A percentile compares a stretch with the other conserved stretches of the same genome.
Conservation (phyloP, 2,113 vertebrate genomes). For the Varanus komodoensis region DNA sequence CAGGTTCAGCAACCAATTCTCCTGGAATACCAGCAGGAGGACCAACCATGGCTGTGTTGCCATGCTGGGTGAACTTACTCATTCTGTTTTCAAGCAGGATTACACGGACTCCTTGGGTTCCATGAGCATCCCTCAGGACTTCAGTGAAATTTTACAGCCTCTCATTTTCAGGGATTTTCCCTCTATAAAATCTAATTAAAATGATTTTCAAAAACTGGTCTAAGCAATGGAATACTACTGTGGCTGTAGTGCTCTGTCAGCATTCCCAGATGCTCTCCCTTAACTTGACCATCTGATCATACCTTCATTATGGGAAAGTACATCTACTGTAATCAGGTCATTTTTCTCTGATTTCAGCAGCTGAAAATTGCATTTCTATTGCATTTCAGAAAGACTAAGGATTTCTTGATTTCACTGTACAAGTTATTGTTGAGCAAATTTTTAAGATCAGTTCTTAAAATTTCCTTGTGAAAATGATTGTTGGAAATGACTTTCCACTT, state of each 20-base stretch:
- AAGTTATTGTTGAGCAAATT: neutral
- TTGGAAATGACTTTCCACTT: neutral
- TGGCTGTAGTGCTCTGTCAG: neutral
- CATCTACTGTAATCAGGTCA: neutral
- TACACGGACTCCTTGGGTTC: no score
- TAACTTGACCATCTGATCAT: neutral
- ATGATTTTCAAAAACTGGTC: no score
- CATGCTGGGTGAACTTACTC: neutral
- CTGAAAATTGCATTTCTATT: no score
- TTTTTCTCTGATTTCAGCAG: neutral
- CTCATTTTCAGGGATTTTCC: neutral
- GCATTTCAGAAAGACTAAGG: neutral
- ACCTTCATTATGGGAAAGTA: neutral
- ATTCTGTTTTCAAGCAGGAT: neutral
- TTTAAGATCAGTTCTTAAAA: neutral
- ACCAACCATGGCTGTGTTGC: no score
- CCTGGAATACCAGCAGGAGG: no score
- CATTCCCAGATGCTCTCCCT: neutral
- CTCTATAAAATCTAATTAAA: neutral
- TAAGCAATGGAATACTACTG: neutral
- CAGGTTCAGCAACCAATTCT: no score
- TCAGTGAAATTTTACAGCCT: neutral
- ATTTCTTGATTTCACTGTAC: neutral
- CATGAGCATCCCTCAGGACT: no score
- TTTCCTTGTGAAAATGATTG: neutral